Evolutionary conservation across 1,140 invertebrate species (phyloP), one percentile per base, ranked within the genome.

Genomic region (Drosophila ogumai): DNA sequence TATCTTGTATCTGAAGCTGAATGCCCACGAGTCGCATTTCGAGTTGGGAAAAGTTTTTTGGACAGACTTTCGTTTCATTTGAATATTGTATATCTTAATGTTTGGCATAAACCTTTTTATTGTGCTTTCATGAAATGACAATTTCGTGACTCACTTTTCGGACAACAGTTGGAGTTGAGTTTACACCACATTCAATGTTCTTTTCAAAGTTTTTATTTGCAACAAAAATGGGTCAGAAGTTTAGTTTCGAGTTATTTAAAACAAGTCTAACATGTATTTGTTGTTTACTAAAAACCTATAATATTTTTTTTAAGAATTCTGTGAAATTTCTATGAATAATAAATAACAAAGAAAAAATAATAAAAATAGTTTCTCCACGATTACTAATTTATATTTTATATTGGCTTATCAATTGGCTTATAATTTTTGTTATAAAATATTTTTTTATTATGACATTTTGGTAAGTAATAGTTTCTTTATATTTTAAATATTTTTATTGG

Each of bases 81-180:
- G 58, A 82, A 84, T 84, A 84, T 84, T 84, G 74, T 65, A 84
- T 63, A 80, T 82, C 82, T 82, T 86, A 86, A 85, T 84, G 78
- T 61, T 59, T 59, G 32, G 38, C 80, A 72, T 41, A 72, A 63
- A 46, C 44, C 60, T 75, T 76, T 77, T 73, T 73, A 59, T 59
- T 41, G 66, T 32, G 17, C 71, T 55, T 69, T 75, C 56, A 54
- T 58, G n/a, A 71, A 72, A 59, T 52, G 63, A 58, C 44, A 58
- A 36, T 74, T 64, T 22, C 68, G 50, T 71, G 64, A 19, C 64
- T 44, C 32, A 31, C 32, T 46, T 46, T 34, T 72, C 15, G 17
- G 50, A 19, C 40, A 64, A 13, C 31, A 68, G 31, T 77, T 61
- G 40, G 36, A 57, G 58, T 19, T 36, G 13, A 25, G 34, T 63